Base-by-base conservation (phyloP, 2,888 invertebrate genomes). In the Conistra vaccinii region DNA sequence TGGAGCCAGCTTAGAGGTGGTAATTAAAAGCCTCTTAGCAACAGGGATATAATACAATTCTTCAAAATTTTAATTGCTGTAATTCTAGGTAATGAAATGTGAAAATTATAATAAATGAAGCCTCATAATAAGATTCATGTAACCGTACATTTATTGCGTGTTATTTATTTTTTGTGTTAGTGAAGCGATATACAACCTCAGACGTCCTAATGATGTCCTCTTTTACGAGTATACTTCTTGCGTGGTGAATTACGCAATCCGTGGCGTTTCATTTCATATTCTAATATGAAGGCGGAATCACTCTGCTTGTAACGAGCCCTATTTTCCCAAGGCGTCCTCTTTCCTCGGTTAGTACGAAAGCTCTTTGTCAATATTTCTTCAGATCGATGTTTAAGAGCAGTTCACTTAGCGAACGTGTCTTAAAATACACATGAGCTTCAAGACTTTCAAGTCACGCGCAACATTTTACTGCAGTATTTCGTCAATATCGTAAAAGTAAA, bases 401-500 rank as follows among this genome's bases (percentile, higher is more conserved):
- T 72, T 80, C 72, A 85, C 86, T 87, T 84, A 75, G 61, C 62
- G 23, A 78, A 70, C 78, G 66, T 39, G 58, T 63, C 86, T 87
- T 85, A 86, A 89, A 86, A 90, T 88, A 85, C 66, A 76, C 78
- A 79, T 71, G 76, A 75, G 80, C 80, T 85, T 88, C 75, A 85
- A 89, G 87, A 87, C 86, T 83, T 85, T 87, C 76, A 85, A 89
- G 87, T 88, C 87, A 87, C 84, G 89, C 66, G 76, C 51, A 73
- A 81, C 85, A 71, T 89, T 91, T 91, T 89, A 90, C 85, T 81
- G 79, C 78, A 80, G 76, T 85, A 87, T 92, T 91, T 91, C 90
- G 93, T 93, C 92, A 91, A 92, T 94, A 92, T 92, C 92, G 92
- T 94, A 90, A 92, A 92, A 88, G 89, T 87, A 82, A 90, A 90